Evolutionary conservation across 2,113 vertebrate genomes (phyloP).

Genomic region (Himantopus leucocephalus): DNA sequence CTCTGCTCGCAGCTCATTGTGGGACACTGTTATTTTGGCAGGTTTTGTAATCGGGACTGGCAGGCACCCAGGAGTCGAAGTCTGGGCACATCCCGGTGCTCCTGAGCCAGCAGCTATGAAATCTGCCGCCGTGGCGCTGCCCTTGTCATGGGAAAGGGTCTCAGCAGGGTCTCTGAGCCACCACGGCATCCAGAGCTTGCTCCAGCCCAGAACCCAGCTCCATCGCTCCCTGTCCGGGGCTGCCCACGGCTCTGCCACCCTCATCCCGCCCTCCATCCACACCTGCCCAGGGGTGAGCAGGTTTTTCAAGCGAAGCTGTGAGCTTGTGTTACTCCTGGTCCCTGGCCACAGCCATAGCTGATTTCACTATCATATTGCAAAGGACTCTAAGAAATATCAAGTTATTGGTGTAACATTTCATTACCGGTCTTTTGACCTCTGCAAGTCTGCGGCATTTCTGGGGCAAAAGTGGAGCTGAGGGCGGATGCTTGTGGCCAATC

Average conservation of each 20-base stretch:
- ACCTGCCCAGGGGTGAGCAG: neutral
- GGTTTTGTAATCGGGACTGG: neutral
- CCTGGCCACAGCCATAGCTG: neutral
- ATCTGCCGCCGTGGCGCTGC: neutral
- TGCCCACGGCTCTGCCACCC: neutral
- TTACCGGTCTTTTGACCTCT: neutral
- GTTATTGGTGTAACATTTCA: conserved; percentile 38
- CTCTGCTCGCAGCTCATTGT: neutral
- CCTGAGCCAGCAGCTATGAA: neutral
- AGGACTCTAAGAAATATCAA: neutral
- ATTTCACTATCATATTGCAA: conserved; percentile 51
- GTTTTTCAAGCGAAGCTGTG: neutral
- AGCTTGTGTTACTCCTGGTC: conserved; percentile 41
- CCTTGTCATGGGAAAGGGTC: neutral
- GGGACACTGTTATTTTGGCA: conserved; percentile 16
- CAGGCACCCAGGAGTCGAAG: neutral
- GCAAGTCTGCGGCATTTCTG: neutral
- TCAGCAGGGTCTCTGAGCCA: neutral
- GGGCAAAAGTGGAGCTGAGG: neutral
- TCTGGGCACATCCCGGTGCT: neutral
- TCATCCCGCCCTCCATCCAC: neutral
- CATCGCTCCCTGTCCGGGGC: accelerated
- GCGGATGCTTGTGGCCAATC: neutral
- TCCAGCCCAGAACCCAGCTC: neutral
- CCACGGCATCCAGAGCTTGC: accelerated